A percentile compares a stretch with the other conserved stretches of the same genome.
These are phyloP conservation scores for Aeoliscus strigatus DNA, from an alignment of 2,797 vertebrate genomes.

Conservation along the genomic window DNA sequence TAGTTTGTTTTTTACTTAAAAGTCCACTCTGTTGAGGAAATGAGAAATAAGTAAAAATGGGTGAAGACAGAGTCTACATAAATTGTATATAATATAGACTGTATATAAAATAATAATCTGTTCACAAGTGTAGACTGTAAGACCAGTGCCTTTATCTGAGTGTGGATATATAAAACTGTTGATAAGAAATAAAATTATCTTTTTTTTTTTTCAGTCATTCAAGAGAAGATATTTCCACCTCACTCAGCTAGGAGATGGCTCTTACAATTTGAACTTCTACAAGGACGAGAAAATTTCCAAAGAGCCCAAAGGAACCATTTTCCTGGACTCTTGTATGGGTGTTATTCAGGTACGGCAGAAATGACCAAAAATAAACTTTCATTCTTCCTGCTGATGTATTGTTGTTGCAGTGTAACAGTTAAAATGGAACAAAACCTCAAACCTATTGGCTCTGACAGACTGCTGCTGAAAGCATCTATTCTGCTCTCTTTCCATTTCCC, in stretches of 20 bases:
- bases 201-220: constrained; percentile 82
- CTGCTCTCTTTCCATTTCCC: constrained; percentile 26
- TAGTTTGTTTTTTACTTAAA: no score
- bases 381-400: constrained; percentile 10
- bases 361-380: constrained; percentile 13
- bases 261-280: constrained; percentile 98
- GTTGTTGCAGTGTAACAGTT: constrained; percentile 5
- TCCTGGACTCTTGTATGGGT: constrained; percentile 98
- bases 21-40: no score
- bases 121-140: no score
- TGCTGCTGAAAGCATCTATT: constrained; percentile 20
- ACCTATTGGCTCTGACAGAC: constrained; percentile 11
- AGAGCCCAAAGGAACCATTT: constrained; percentile 98
- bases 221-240: constrained; percentile 98
- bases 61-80: no score
- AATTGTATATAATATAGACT: no score
- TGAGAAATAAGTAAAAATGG: no score
- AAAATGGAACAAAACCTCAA: constrained; percentile 8
- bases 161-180: no score
- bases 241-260: constrained; percentile 94
- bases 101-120: no score
- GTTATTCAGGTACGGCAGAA: constrained; percentile 86
- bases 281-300: constrained; percentile 99
- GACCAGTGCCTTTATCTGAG: no score
- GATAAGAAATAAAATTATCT: constrained; percentile 7